A percentile compares a stretch with the other conserved stretches of the same genome.
Evolutionary conservation across 64 coral and sea anemone genomes (phyloP).

Genomic region (Platygyra sinensis): DNA sequence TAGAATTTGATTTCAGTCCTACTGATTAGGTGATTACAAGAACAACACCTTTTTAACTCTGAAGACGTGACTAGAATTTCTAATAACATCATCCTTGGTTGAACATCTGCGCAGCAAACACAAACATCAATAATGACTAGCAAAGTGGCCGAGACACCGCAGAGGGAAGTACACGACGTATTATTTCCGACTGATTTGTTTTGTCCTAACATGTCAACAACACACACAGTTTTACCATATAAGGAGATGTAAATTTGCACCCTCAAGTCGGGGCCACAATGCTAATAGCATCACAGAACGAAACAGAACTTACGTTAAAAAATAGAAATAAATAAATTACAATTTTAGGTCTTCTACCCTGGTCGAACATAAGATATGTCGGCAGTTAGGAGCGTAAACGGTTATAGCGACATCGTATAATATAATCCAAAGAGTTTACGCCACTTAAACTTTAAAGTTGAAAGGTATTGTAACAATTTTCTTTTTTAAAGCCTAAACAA

Average conservation of each 20-base stretch:
- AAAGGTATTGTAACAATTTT: too few species aligned
- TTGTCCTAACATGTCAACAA: too few species aligned
- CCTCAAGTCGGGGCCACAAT: neutral
- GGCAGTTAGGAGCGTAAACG: too few species aligned
- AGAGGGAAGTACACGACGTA: too few species aligned
- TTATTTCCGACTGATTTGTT: too few species aligned
- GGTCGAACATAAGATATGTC: too few species aligned
- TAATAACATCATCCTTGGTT: neutral
- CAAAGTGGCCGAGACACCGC: neutral
- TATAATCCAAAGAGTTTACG: too few species aligned
- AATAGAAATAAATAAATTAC: neutral
- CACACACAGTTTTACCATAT: neutral
- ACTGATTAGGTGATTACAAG: neutral
- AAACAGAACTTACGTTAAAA: neutral
- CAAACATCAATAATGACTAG: conserved; percentile 3
- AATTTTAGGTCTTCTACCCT: neutral
- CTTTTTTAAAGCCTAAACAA: too few species aligned
- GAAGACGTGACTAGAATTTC: conserved; percentile 10
- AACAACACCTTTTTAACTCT: neutral
- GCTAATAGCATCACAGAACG: neutral
- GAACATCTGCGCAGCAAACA: neutral
- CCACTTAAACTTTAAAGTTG: too few species aligned
- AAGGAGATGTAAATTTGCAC: neutral
- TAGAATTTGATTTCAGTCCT: neutral
- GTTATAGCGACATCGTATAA: too few species aligned